These are phyloP conservation scores for Melangyna quadrimaculata DNA, from an alignment of 2,888 invertebrate genomes.

Conservation along the genomic window DNA sequence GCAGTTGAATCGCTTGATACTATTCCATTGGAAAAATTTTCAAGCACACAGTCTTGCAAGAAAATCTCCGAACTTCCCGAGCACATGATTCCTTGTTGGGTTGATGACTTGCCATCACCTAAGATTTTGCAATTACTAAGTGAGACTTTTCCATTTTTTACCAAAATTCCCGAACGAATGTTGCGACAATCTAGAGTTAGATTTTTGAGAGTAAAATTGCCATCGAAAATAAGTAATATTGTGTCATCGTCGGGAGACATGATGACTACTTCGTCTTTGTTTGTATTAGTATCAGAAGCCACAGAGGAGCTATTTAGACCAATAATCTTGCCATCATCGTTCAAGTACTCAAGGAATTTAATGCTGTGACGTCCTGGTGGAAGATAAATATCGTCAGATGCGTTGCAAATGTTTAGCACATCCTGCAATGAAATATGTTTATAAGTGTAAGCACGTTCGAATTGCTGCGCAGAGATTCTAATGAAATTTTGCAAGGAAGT, in stretches of 20 bases:
- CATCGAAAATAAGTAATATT: constrained; percentile 83
- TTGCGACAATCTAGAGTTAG: constrained; percentile 82
- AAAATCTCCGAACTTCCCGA: constrained; percentile 79
- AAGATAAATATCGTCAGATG: constrained; percentile 82
- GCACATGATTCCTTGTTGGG: constrained; percentile 83
- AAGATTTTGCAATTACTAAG: constrained; percentile 82
- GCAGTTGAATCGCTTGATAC: constrained; percentile 80
- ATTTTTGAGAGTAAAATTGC: constrained; percentile 82
- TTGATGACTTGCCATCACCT: constrained; percentile 82
- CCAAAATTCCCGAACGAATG: constrained; percentile 82
- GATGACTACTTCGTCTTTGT: constrained; percentile 77
- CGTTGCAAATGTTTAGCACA: constrained; percentile 77
- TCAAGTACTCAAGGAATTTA: constrained; percentile 82
- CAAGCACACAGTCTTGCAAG: constrained; percentile 81
- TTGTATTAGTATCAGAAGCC: constrained; percentile 60
- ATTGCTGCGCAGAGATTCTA: too few species aligned
- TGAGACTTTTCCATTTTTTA: constrained; percentile 81
- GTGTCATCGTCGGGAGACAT: constrained; percentile 82
- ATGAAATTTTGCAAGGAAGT: too few species aligned
- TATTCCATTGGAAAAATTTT: constrained; percentile 82
- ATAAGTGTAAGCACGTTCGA: too few species aligned
- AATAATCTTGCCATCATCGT: constrained; percentile 81
- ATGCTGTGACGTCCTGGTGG: constrained; percentile 82
- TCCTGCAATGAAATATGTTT: constrained; percentile 75
- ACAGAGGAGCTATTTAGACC: constrained; percentile 73